Conservation (phyloP, 2,113 vertebrate genomes). For the Ameiurus melas region DNA sequence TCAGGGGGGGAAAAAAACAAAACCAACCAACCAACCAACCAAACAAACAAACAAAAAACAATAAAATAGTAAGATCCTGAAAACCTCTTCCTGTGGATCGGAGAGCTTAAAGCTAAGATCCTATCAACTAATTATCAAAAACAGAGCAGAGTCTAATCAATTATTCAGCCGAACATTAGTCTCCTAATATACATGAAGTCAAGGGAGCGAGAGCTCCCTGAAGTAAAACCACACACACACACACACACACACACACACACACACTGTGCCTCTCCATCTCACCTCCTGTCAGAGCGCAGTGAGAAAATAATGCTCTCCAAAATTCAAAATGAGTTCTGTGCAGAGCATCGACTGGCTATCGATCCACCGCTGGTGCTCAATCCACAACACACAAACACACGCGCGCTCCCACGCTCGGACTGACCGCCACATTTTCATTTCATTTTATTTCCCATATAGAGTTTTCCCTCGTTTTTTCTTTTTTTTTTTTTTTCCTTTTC, state of each 20-base stretch:
- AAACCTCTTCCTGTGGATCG: slow-evolving; percentile 69
- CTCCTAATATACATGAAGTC: slow-evolving; percentile 80
- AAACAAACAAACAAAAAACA: too few species aligned
- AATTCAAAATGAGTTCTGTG: slow-evolving; percentile 61
- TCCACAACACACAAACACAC: slow-evolving; percentile 50
- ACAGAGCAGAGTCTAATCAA: slow-evolving; percentile 84
- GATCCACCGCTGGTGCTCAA: slow-evolving; percentile 61
- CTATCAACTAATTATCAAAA: slow-evolving; percentile 91
- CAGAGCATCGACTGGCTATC: slow-evolving; percentile 53
- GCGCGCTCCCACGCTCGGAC: slow-evolving; percentile 12
- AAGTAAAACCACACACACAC: slow-evolving; percentile 70
- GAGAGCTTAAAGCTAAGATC: slow-evolving; percentile 79
- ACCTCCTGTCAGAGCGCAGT: slow-evolving; percentile 43
- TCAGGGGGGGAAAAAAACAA: background rate
- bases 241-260: slow-evolving; percentile 41
- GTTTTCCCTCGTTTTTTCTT: slow-evolving; percentile 50
- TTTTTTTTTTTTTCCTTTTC: slow-evolving; percentile 35
- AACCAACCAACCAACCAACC: background rate
- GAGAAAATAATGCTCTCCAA: slow-evolving; percentile 66
- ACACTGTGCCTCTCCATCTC: slow-evolving; percentile 43
- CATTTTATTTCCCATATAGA: slow-evolving; percentile 47
- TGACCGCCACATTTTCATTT: slow-evolving; percentile 52
- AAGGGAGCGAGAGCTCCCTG: slow-evolving; percentile 78
- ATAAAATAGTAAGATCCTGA: slow-evolving; percentile 63
- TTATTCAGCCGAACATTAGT: slow-evolving; percentile 95